phyloP scores from a whole-genome alignment of 2,797 vertebrate genomes.

The Eurystomus glaucurus region DNA sequence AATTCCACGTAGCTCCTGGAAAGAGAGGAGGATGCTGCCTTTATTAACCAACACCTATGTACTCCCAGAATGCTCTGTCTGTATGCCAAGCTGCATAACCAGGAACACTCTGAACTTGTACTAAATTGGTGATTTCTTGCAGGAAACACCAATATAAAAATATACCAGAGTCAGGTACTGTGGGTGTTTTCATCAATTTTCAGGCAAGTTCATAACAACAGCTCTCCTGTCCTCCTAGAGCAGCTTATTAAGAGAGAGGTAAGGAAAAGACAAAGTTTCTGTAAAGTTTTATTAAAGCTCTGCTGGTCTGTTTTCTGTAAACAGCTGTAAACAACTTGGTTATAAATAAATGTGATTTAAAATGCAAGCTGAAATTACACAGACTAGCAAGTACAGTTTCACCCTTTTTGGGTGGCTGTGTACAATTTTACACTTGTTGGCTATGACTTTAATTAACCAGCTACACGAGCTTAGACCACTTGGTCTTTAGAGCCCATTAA shows the following conservation, averaged over 20 bases:
- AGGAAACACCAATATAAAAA: background rate
- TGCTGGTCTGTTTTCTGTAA: background rate
- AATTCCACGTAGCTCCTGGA: fast-evolving
- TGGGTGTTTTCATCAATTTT: background rate
- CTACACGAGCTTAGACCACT: background rate
- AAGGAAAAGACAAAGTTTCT: background rate
- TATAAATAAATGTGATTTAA: conserved; percentile 12
- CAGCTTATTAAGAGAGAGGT: background rate
- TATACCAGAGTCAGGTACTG: background rate
- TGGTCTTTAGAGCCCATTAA: background rate
- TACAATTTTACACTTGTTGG: background rate
- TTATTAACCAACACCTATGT: background rate
- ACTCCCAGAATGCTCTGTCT: background rate
- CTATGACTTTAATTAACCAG: conserved; percentile 14
- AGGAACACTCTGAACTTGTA: background rate
- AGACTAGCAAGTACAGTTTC: background rate
- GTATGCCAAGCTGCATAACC: background rate
- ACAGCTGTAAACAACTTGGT: background rate
- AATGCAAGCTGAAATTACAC: background rate
- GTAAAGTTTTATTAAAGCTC: background rate
- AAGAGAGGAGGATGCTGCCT: background rate
- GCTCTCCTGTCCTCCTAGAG: background rate
- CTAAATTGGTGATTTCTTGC: background rate
- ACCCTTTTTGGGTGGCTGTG: background rate
- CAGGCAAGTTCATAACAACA: background rate